Base-by-base conservation (phyloP, 1,140 invertebrate genomes). In the Drosophila erecta region DNA sequence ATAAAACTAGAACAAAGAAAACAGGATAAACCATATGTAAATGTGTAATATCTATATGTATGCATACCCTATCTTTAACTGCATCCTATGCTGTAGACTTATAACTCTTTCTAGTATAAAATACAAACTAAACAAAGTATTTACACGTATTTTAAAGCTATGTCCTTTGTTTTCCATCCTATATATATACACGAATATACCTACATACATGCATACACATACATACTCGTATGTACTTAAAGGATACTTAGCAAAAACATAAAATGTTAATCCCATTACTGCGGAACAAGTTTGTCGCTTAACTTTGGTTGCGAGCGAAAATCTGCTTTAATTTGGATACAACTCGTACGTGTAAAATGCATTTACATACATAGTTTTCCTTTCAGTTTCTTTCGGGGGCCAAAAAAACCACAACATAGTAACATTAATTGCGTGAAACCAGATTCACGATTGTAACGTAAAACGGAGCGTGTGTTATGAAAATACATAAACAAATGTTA, bases 351-450 rank as follows among this genome's bases (percentile, higher is more conserved):
- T 79, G 70, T 81, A 51, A 79, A 71, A 81, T 78, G 79, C 81
- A 85, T 83, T 81, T 71, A 75, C 73, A 86, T 61, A 77, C 62
- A 79, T 76, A 41, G 41, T 65, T 75, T 75, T 76, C 53, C 76
- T 84, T 89, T 84, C 57, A 84, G 73, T 89, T 89, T 87, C 79
- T 89, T 89, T 89, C 84, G 84, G 84, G 84, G 84, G 84, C 84
- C 84, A 89, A 89, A 87, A 35, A 62, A 57, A 43, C 43, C 17
- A 64, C 38, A 64, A 76, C 58, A 62, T 78, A 64, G 69, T 46
- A 60, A 79, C 59, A 69, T 61, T 24, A 62, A 66, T 20, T 38
- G 41, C 44, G 43, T 62, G 50, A 41, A 58, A 67, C 30, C 30
- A 30, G 8, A 30, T 8, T 30, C 57, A 49, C 54, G 58, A 61